Percentiles rank a stretch among this genome's conserved stretches.
phyloP scores from a whole-genome alignment of 1,140 invertebrate species.

The Zaprionus vittiger region DNA sequence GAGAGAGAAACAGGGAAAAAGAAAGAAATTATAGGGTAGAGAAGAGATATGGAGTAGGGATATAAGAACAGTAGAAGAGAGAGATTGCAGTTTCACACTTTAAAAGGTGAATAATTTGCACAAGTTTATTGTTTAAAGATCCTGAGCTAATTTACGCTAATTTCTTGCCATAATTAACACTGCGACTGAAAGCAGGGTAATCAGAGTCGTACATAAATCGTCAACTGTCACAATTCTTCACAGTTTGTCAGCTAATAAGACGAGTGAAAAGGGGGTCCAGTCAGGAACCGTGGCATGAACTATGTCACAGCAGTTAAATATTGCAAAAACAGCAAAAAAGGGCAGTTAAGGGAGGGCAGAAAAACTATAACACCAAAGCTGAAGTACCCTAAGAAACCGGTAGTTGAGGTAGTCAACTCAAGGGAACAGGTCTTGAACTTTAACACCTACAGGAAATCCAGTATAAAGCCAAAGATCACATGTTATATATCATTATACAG shows the following conservation, averaged over 20 bases:
- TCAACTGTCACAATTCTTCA: constrained; percentile 22
- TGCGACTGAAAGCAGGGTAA: constrained; percentile 28
- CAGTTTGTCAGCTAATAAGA: constrained; percentile 37
- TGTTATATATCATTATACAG: not conserved
- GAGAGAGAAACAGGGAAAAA: not conserved
- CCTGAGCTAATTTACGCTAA: constrained; percentile 36
- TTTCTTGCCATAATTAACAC: constrained; percentile 54
- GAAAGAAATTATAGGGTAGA: not conserved
- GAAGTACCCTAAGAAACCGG: not conserved
- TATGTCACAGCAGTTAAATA: constrained; percentile 10
- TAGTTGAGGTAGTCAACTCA: not conserved
- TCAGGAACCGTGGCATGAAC: constrained; percentile 2
- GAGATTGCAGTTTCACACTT: constrained; percentile 33
- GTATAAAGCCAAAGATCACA: not conserved
- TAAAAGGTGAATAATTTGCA: constrained; percentile 37
- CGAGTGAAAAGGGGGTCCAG: not conserved
- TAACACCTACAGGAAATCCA: not conserved
- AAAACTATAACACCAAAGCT: not conserved
- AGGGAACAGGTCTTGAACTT: not conserved
- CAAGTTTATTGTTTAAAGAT: constrained; percentile 32
- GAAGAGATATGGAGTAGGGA: not conserved
- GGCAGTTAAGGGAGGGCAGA: not conserved
- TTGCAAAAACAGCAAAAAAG: not conserved
- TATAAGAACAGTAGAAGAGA: not conserved
- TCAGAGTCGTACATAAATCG: constrained; percentile 48